Conservation (phyloP, 1,140 invertebrate genomes). For the Macrobrachium rosenbergii region DNA sequence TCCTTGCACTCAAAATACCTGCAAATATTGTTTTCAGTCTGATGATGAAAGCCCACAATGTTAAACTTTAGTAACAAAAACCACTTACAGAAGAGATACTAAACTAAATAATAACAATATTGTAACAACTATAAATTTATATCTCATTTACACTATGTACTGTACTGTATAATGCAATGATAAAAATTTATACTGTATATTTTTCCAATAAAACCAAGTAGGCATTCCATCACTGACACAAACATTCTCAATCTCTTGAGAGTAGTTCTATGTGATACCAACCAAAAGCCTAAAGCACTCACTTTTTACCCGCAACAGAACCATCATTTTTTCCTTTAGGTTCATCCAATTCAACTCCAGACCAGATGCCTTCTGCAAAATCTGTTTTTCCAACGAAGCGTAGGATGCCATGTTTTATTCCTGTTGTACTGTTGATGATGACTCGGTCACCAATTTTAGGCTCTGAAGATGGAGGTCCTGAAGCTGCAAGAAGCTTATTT, state of each 20-base stretch:
- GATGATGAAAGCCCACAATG: neutral
- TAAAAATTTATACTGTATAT: no score
- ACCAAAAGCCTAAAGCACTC: slow-evolving; percentile 34
- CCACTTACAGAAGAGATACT: neutral
- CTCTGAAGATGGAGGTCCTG: slow-evolving; percentile 36
- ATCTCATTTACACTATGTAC: no score
- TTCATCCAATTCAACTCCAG: slow-evolving; percentile 94
- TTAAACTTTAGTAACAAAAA: neutral
- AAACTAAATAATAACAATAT: slow-evolving; percentile 1
- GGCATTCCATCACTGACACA: no score
- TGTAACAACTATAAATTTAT: no score
- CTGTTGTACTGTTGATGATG: slow-evolving; percentile 87
- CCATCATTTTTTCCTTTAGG: slow-evolving; percentile 96
- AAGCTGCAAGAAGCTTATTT: neutral
- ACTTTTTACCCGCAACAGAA: slow-evolving; percentile 83
- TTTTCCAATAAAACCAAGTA: no score
- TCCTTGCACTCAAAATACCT: slow-evolving; percentile 95
- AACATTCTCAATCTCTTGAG: no score
- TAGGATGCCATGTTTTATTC: slow-evolving; percentile 89
- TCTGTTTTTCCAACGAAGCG: slow-evolving; percentile 88
- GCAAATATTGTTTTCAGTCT: slow-evolving; percentile 67
- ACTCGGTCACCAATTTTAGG: slow-evolving; percentile 83
- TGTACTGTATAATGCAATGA: no score
- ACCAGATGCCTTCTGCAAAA: slow-evolving; percentile 93
- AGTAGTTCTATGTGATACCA: no score